phyloP scores from a whole-genome alignment of 2,888 invertebrate species.

The Ommatoiulus sabulosus region DNA sequence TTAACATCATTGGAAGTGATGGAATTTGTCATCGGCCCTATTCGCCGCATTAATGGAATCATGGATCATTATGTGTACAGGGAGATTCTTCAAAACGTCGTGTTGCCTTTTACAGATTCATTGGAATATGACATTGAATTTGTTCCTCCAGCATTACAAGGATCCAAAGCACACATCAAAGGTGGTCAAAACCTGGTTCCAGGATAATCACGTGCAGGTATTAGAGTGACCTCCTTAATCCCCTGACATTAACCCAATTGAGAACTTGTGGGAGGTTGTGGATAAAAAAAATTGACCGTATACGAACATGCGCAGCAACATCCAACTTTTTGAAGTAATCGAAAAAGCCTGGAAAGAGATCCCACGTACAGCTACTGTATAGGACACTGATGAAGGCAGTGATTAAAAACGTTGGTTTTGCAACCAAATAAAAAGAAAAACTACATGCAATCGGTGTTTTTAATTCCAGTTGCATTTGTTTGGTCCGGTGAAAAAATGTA shows the following conservation, averaged over 20 bases:
- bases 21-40: too few relatives aligned
- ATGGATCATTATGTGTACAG: too few relatives aligned
- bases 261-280: neutral
- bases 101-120: too few relatives aligned
- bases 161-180: too few relatives aligned
- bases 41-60: too few relatives aligned
- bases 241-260: neutral
- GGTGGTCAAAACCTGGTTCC: too few relatives aligned
- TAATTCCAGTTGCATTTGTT: neutral
- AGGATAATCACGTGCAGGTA: neutral
- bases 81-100: too few relatives aligned
- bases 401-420: neutral
- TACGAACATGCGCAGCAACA: neutral
- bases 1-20: too few relatives aligned
- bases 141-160: too few relatives aligned
- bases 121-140: too few relatives aligned
- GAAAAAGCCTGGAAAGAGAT: neutral
- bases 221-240: conserved; percentile 10
- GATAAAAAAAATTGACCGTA: neutral
- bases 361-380: too few relatives aligned
- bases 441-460: neutral
- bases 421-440: neutral
- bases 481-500: neutral
- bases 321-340: neutral
- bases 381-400: neutral